phyloP scores from a whole-genome alignment of 1,140 invertebrate species.

The Drosophila paulistorum region DNA sequence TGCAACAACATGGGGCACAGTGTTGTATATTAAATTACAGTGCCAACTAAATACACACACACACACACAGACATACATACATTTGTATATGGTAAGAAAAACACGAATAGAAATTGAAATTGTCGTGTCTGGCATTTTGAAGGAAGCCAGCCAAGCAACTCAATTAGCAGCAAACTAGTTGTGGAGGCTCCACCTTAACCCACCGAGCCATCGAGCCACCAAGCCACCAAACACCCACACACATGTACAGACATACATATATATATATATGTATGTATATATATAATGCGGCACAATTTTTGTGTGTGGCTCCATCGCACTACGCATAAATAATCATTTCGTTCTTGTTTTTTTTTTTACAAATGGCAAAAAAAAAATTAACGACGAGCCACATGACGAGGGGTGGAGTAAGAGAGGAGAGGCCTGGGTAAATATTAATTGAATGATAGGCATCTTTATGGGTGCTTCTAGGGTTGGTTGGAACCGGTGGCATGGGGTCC shows the following conservation, averaged over 20 bases:
- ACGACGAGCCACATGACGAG: slow-evolving; percentile 20
- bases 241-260: background rate
- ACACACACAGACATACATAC: slow-evolving; percentile 15
- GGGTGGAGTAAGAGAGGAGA: background rate
- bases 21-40: slow-evolving; percentile 10
- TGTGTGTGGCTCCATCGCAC: background rate
- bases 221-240: background rate
- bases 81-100: slow-evolving; percentile 22
- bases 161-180: slow-evolving; percentile 63
- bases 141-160: slow-evolving; percentile 74
- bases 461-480: slow-evolving; percentile 36
- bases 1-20: slow-evolving; percentile 6
- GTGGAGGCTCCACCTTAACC: slow-evolving; percentile 14
- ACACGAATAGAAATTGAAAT: slow-evolving; percentile 23
- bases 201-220: background rate
- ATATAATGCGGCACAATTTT: background rate
- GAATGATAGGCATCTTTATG: slow-evolving; percentile 81
- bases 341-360: slow-evolving; percentile 18
- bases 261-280: background rate
- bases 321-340: slow-evolving; percentile 61
- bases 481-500: too few species aligned
- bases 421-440: slow-evolving; percentile 72
- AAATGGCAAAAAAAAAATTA: slow-evolving; percentile 51
- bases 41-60: background rate
- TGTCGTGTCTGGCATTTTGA: slow-evolving; percentile 11